These are phyloP conservation scores for Pteruthius melanotis DNA, from an alignment of 2,113 vertebrate species.

Conservation along the genomic window DNA sequence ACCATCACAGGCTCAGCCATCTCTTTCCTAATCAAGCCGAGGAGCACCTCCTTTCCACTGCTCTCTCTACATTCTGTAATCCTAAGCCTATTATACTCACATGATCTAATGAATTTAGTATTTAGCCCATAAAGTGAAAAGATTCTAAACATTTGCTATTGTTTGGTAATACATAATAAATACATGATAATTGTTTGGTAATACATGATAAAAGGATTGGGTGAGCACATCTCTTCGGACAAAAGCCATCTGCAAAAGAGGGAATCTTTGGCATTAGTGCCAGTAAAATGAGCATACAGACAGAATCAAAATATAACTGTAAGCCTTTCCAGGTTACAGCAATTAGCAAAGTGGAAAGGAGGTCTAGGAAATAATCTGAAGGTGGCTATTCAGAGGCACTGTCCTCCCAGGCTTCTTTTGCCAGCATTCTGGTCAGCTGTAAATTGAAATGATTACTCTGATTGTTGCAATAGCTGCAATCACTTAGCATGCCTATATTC, in stretches of 20 bases:
- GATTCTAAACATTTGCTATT: not conserved
- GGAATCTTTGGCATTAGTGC: not conserved
- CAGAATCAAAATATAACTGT: not conserved
- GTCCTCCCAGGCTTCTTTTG: not conserved
- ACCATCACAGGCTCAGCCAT: not conserved
- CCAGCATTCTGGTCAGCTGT: not conserved
- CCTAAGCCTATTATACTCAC: not conserved
- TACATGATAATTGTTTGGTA: no score
- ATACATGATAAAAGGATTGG: not conserved
- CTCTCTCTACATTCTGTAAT: not conserved
- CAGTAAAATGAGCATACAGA: not conserved
- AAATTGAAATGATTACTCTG: not conserved
- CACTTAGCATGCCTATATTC: not conserved
- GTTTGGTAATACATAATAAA: not conserved
- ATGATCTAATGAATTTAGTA: not conserved
- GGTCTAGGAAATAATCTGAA: not conserved
- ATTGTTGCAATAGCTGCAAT: not conserved
- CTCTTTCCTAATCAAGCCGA: not conserved
- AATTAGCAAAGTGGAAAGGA: not conserved
- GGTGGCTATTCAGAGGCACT: not conserved
- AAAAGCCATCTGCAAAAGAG: not conserved
- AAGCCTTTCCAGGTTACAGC: not conserved
- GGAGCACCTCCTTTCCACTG: not conserved
- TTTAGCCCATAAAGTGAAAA: not conserved
- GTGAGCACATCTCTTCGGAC: not conserved